A percentile compares a stretch with the other conserved stretches of the same genome.
These are phyloP conservation scores for Paramormyrops hopkinsi DNA, from an alignment of 2,797 vertebrate genomes.

Conservation along the genomic window DNA sequence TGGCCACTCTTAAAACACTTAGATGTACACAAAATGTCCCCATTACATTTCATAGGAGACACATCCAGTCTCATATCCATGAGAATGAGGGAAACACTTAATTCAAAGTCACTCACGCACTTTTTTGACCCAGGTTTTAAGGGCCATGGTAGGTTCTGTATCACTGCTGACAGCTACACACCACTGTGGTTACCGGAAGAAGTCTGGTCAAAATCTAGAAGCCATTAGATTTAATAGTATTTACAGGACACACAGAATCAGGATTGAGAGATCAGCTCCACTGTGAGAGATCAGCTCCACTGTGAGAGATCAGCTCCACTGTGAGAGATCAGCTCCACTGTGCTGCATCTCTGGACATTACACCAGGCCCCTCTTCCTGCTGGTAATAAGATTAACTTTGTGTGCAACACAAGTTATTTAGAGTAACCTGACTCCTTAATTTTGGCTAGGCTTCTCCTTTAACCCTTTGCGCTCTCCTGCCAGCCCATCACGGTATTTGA, in stretches of 20 bases:
- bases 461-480: slow-evolving; percentile 54
- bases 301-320: too few relatives aligned
- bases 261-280: neutral
- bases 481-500: slow-evolving; percentile 38
- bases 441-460: slow-evolving; percentile 21
- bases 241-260: neutral
- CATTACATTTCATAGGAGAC: slow-evolving; percentile 35
- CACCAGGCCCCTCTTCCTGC: neutral
- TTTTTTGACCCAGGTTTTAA: neutral
- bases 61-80: slow-evolving; percentile 40
- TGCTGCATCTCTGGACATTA: neutral
- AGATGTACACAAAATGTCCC: slow-evolving; percentile 45
- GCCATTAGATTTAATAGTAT: neutral
- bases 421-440: neutral
- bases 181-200: neutral
- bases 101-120: neutral
- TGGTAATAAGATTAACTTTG: neutral
- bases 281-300: neutral
- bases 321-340: neutral
- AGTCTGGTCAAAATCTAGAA: neutral
- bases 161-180: neutral
- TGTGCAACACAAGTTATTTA: neutral
- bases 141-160: neutral
- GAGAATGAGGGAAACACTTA: neutral
- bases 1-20: slow-evolving; percentile 37